Base-by-base conservation (phyloP, 2,113 vertebrate species). In the Uropsilus gracilis region DNA sequence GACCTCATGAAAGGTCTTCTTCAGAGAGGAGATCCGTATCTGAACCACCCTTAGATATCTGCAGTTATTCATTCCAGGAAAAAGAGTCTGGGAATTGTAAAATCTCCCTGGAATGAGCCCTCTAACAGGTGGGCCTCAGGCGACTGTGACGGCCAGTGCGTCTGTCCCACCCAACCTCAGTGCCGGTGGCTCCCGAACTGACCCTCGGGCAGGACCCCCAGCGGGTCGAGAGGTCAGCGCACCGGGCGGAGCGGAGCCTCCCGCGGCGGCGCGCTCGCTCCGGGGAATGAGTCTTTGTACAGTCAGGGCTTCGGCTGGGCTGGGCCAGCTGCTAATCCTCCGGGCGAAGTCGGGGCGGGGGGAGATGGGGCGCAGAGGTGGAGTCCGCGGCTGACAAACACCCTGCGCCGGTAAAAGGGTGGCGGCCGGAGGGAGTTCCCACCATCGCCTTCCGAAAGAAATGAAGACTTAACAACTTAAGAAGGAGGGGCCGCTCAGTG, bases 221-320 rank as follows among this genome's bases (percentile, higher is more conserved):
- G 18, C 20, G 0, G 0, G 50, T 71, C 3, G 1, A 1, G 5
- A 44, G 53, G 87, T 48, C 55, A 30, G 77, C 5, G 42, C 68
- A 4, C 64, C 5, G 84, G 93, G 94, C 86, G 88, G 95, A 64
- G 88, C 57, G 81, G 13, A 3, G 55, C 37, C 37, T 11, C 13
- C 61, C 39, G 50, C 75, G 3, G 10, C 18, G 68, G 34, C 69
- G 37, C 46, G 77, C 37, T 75, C 34, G 34, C 78, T 59, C 10
- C 2, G 0, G 17, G 9, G 9, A 61, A 77, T 78, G 92, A 95
- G 92, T 94, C 81, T 91, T 14, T 3, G 88, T 85, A 73, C 37
- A 57, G 94, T 94, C 97, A 95, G 92, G 94, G 82, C 93, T 95
- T 68, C 59, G 28, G 72, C 88, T 77, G 97, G 96, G 97, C 95